These are phyloP conservation scores for Sebastolobus alascanus DNA, from an alignment of 2,797 vertebrate species.

Conservation along the genomic window DNA sequence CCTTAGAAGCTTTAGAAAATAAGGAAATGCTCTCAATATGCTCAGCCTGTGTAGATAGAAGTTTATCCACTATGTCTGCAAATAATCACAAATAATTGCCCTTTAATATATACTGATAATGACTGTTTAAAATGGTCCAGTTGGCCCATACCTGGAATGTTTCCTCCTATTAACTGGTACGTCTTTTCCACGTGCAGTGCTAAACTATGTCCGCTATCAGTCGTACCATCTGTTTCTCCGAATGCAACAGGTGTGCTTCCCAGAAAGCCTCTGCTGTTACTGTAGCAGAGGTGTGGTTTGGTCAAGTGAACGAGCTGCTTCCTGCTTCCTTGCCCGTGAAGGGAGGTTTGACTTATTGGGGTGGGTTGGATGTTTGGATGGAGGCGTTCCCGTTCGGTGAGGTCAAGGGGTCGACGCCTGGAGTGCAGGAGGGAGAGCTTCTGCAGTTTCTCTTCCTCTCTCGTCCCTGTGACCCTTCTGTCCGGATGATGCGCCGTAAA, in stretches of 20 bases:
- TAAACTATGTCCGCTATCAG: neutral
- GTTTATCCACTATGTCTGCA: neutral
- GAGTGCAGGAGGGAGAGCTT: slow-evolving; percentile 28
- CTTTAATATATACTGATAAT: neutral
- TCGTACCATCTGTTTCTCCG: slow-evolving; percentile 23
- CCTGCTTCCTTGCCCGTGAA: slow-evolving; percentile 28
- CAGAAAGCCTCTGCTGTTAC: slow-evolving; percentile 19
- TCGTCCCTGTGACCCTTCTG: slow-evolving; percentile 3
- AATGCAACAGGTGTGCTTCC: slow-evolving; percentile 55
- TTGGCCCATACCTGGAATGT: slow-evolving; percentile 1
- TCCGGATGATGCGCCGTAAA: slow-evolving; percentile 3
- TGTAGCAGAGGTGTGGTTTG: slow-evolving; percentile 12
- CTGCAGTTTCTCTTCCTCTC: slow-evolving; percentile 14
- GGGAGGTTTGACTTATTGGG: slow-evolving; percentile 15
- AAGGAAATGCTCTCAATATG: neutral
- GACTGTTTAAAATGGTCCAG: neutral
- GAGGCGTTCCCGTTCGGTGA: slow-evolving; percentile 31
- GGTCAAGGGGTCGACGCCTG: slow-evolving; percentile 56
- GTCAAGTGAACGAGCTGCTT: slow-evolving; percentile 23
- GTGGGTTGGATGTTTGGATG: slow-evolving; percentile 10
- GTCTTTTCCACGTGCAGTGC: neutral
- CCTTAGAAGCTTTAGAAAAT: neutral
- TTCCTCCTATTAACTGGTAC: neutral
- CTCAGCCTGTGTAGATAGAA: neutral
- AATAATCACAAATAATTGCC: slow-evolving; percentile 7